Evolutionary conservation across 2,888 invertebrate species (phyloP).

Genomic region (Eristalis tenax): DNA sequence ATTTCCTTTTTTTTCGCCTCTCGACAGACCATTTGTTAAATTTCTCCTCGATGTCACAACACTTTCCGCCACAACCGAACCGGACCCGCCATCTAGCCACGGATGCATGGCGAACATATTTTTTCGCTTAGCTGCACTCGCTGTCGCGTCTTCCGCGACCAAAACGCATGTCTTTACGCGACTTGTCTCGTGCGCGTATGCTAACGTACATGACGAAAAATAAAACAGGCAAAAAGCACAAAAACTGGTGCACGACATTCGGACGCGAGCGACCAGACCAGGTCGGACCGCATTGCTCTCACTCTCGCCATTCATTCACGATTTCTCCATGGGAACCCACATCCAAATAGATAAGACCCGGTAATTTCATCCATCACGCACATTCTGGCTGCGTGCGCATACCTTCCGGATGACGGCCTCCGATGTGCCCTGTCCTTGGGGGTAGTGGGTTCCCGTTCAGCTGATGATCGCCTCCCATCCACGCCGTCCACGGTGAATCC

Average conservation of each 20-base stretch:
- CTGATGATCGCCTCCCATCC: constrained; percentile 5
- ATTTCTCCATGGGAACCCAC: constrained; percentile 57
- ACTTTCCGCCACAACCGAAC: constrained; percentile 45
- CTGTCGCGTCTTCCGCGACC: not conserved
- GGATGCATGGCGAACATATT: not conserved
- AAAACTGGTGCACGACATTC: constrained; percentile 63
- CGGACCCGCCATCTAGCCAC: constrained; percentile 15
- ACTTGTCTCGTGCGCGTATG: constrained; percentile 30
- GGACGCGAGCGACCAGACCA: not conserved
- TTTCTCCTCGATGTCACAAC: constrained; percentile 61
- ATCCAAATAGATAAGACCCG: constrained; percentile 34
- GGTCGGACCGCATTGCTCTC: not conserved
- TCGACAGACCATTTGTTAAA: constrained; percentile 45
- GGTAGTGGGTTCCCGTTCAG: constrained; percentile 24
- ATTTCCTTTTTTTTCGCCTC: constrained; percentile 11
- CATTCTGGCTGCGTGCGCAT: constrained; percentile 46
- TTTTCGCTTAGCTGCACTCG: not conserved
- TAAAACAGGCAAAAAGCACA: not conserved
- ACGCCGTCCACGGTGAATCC: constrained; percentile 37
- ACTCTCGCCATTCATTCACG: constrained; percentile 16
- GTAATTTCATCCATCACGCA: constrained; percentile 68
- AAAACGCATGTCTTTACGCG: constrained; percentile 16
- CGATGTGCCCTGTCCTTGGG: constrained; percentile 49
- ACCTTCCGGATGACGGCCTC: constrained; percentile 37
- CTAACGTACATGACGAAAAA: constrained; percentile 46